phyloP scores from a whole-genome alignment of 2,113 vertebrate genomes.

The Chinchilla lanigera region DNA sequence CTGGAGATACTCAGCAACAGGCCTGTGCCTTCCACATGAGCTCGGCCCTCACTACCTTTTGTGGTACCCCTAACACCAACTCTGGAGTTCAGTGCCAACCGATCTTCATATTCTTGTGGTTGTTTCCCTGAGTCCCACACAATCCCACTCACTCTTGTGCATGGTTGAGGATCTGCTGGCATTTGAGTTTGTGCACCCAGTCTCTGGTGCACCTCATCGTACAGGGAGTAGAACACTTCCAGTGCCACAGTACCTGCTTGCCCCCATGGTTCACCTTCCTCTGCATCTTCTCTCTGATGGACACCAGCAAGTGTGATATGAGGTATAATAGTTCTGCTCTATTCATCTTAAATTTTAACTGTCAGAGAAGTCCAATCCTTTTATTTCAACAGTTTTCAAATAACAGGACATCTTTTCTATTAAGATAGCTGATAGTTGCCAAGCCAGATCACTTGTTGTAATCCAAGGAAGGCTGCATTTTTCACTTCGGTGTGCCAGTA shows the following conservation, averaged over 20 bases:
- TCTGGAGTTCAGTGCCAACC: not conserved
- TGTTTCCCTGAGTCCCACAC: not conserved
- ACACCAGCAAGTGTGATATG: accelerated
- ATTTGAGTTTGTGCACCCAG: not conserved
- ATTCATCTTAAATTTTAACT: not conserved
- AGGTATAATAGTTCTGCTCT: not conserved
- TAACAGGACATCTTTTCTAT: not conserved
- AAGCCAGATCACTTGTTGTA: not conserved
- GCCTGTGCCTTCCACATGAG: accelerated
- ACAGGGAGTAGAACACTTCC: accelerated
- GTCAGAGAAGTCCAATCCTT: not conserved
- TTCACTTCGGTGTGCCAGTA: not conserved
- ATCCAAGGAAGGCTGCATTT: not conserved
- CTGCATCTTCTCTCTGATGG: not conserved
- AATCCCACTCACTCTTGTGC: not conserved
- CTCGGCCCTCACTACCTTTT: not conserved
- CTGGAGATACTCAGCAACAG: not conserved
- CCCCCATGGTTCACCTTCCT: no score
- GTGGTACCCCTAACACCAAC: not conserved
- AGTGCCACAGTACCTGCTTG: not conserved
- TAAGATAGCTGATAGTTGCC: not conserved
- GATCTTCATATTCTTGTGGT: accelerated
- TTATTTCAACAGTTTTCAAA: not conserved
- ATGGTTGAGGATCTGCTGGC: not conserved
- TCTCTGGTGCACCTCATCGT: not conserved